A percentile compares a stretch with the other conserved stretches of the same genome.
phyloP scores from a whole-genome alignment of 2,797 vertebrate genomes.

The Pteropus rufus region DNA sequence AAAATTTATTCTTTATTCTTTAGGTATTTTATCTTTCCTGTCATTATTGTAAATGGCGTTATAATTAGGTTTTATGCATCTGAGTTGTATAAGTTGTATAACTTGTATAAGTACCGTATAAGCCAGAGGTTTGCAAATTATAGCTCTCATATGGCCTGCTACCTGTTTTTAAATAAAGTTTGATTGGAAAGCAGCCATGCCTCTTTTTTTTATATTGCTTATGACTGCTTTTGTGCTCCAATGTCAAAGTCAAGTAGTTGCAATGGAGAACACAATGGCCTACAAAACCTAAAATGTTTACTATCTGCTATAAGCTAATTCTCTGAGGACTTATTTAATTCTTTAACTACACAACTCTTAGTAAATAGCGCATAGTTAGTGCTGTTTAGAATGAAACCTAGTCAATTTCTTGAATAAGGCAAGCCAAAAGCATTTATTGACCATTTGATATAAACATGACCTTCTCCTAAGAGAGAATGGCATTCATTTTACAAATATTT shows the following conservation, averaged over 20 bases:
- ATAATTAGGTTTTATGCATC: neutral
- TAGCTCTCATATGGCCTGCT: neutral
- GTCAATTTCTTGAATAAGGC: neutral
- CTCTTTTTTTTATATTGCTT: neutral
- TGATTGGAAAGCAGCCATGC: neutral
- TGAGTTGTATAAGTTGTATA: neutral
- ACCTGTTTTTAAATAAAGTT: neutral
- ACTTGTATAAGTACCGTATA: neutral
- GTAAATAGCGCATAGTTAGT: neutral
- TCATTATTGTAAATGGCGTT: neutral
- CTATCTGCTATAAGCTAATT: neutral
- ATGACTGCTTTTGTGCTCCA: neutral
- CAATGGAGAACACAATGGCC: neutral
- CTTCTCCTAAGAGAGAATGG: neutral
- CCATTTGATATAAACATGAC: neutral
- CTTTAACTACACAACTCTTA: neutral
- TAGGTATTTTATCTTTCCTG: neutral
- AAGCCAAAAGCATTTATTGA: neutral
- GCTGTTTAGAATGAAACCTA: neutral
- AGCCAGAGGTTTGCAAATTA: neutral
- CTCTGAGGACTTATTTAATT: neutral
- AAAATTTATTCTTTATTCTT: neutral
- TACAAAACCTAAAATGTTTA: neutral
- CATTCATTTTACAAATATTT: neutral
- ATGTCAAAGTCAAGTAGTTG: neutral